Base-by-base conservation (phyloP, 1,140 invertebrate genomes). In the Limonius californicus region DNA sequence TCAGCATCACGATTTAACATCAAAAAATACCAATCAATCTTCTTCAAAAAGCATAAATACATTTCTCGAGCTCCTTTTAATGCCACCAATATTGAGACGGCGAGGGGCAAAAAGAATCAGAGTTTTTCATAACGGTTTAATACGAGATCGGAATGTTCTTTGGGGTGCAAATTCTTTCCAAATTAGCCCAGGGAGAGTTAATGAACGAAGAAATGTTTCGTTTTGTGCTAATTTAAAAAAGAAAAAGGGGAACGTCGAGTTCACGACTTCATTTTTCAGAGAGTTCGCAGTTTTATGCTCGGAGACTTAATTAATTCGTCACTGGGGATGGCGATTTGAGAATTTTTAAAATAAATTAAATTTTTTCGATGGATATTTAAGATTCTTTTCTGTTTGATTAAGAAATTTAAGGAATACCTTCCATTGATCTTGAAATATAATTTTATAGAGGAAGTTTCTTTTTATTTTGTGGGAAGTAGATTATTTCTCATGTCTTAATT, bases 181-280 rank as follows among this genome's bases (percentile, higher is more conserved):
- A 74, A 74, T 73, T 74, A 74, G 72, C 64, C 68, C 67, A 61
- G 72, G 64, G 71, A 67, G 72, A 70, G 65, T 73, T 73, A 73
- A 73, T 74, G 72, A 73, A 73, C 67, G 70, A 62, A 69, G 70
- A 74, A 74, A 74, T 67, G 70, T 72, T 72, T 70, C 72, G 70
- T 74, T 74, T 69, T 63, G 65, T 72, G 65, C 69, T 72, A 71
- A 74, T 74, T 72, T 72, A 70, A 70, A 69, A 68, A 68, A 59
- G 55, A 62, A 67, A 61, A 67, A 65, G 68, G 69, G 68, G 61
- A 62, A 64, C 43, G 66, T 35, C 53, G 65, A 64, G n/a, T 47
- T 66, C 62, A 69, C 62, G 66, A 67, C 69, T 68, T 69, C 62
- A 69, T 71, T 71, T 71, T 70, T 70, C 65, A 42, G 32, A 60